Evolutionary conservation across 2,888 invertebrate species (phyloP).

Genomic region (Synergus itoensis): DNA sequence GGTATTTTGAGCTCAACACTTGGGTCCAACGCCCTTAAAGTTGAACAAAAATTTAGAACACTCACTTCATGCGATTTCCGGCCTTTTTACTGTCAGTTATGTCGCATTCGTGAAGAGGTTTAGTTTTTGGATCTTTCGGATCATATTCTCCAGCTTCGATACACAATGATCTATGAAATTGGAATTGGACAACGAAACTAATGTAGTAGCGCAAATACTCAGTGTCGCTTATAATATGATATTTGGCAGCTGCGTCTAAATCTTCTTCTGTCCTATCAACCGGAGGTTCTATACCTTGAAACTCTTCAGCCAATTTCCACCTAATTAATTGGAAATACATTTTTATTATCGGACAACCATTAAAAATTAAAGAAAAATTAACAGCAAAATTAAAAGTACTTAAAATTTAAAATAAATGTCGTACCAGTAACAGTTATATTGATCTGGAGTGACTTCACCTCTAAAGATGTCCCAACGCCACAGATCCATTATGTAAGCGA

Average conservation of each 20-base stretch:
- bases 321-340: conserved; percentile 58
- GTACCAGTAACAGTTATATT: conserved; percentile 84
- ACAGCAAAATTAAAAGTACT: neutral
- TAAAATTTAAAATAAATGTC: conserved; percentile 44
- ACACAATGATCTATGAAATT: conserved; percentile 89
- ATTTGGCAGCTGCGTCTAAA: conserved; percentile 81
- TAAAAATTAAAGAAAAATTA: neutral
- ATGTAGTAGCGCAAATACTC: conserved; percentile 84
- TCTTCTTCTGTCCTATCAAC: conserved; percentile 82
- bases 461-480: conserved; percentile 84
- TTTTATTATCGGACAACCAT: neutral
- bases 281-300: conserved; percentile 84
- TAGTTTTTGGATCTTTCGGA: conserved; percentile 81
- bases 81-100: conserved; percentile 89
- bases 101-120: conserved; percentile 91
- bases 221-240: conserved; percentile 77
- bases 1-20: too few relatives aligned
- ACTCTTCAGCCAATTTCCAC: conserved; percentile 77
- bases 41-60: neutral
- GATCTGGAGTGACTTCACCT: conserved; percentile 80
- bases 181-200: conserved; percentile 90
- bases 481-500: conserved; percentile 80
- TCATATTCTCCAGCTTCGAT: conserved; percentile 89
- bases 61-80: conserved; percentile 84
- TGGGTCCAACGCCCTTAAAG: too few relatives aligned